Conservation (phyloP, 2,113 vertebrate species). For the Scomber japonicus region DNA sequence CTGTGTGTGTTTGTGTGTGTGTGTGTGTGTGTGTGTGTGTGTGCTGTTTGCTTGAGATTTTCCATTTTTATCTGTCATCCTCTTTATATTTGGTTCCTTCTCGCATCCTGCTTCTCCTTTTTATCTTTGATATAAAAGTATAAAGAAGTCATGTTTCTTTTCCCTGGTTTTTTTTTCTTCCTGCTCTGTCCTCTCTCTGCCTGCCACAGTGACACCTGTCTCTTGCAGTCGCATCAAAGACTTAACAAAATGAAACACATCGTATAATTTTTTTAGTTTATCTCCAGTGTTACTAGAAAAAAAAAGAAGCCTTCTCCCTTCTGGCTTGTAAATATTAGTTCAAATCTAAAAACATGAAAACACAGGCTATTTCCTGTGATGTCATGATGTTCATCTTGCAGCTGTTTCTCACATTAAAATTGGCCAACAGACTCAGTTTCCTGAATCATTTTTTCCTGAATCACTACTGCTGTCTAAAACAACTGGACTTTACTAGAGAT, state of each 20-base stretch:
- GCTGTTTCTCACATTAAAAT: background rate
- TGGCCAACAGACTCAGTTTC: background rate
- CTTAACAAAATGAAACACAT: conserved; percentile 37
- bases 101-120: conserved; percentile 42
- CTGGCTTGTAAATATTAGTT: background rate
- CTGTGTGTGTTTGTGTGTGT: background rate
- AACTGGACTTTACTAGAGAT: background rate
- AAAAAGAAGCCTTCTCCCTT: background rate
- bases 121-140: conserved; percentile 61
- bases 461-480: background rate
- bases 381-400: background rate
- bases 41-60: conserved; percentile 32
- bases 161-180: background rate
- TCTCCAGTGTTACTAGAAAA: background rate
- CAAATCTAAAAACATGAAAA: background rate
- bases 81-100: conserved; percentile 32
- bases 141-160: conserved; percentile 44
- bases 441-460: too few relatives aligned
- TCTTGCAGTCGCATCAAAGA: conserved; percentile 58
- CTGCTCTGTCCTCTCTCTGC: conserved; percentile 21
- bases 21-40: background rate
- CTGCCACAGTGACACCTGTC: conserved; percentile 60
- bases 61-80: conserved; percentile 22
- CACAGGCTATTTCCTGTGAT: background rate
- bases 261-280: conserved; percentile 15